phyloP scores from a whole-genome alignment of 2,113 vertebrate genomes.

The Ictalurus punctatus region DNA sequence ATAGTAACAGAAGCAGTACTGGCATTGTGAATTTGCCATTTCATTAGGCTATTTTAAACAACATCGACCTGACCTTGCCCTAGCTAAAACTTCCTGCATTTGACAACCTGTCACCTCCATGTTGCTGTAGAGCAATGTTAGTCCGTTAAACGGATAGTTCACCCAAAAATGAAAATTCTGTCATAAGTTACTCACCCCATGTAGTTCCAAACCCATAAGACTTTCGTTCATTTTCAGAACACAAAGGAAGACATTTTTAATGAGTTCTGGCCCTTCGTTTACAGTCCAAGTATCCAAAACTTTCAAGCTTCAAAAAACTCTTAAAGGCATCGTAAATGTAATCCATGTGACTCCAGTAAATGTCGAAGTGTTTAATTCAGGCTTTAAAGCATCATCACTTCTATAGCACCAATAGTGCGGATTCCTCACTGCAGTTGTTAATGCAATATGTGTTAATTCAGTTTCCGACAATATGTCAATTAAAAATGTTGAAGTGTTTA shows the following conservation, averaged over 20 bases:
- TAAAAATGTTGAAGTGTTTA: not conserved
- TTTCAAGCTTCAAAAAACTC: too few relatives aligned
- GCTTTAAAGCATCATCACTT: not conserved
- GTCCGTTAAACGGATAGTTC: too few relatives aligned
- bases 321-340: too few relatives aligned
- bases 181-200: too few relatives aligned
- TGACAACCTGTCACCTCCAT: too few relatives aligned
- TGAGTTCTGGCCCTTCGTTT: too few relatives aligned
- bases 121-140: not conserved
- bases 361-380: not conserved
- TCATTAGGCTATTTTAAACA: not conserved
- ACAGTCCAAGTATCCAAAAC: too few relatives aligned
- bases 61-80: not conserved
- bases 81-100: not conserved
- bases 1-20: not conserved
- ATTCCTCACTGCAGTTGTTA: not conserved
- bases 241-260: too few relatives aligned
- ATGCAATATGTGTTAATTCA: not conserved
- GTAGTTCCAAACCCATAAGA: too few relatives aligned
- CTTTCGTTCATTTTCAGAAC: too few relatives aligned
- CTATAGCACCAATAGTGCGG: not conserved
- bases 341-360: too few relatives aligned
- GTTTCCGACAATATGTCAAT: not conserved
- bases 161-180: too few relatives aligned
- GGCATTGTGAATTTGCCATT: not conserved